These are phyloP conservation scores for Apodemia duryi DNA, from an alignment of 2,888 invertebrate genomes.

Conservation along the genomic window DNA sequence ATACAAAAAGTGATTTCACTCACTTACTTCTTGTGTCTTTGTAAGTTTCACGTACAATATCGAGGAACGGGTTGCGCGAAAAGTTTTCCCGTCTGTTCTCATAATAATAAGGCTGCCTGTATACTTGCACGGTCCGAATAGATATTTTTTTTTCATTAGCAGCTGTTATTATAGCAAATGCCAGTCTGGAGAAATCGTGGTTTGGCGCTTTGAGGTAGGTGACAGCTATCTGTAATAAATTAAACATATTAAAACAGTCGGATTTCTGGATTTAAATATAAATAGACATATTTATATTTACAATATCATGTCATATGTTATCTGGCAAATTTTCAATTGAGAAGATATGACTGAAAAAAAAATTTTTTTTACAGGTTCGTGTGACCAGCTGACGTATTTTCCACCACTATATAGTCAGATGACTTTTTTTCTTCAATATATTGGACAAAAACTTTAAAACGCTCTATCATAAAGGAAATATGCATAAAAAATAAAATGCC, in stretches of 20 bases:
- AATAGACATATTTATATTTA: neutral
- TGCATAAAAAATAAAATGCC: too few relatives aligned
- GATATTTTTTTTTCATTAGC: slow-evolving; percentile 85
- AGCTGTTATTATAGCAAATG: slow-evolving; percentile 86
- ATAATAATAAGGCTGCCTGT: slow-evolving; percentile 82
- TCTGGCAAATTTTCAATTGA: too few relatives aligned
- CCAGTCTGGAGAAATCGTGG: slow-evolving; percentile 87
- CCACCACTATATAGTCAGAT: too few relatives aligned
- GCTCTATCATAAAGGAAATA: too few relatives aligned
- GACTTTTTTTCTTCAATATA: too few relatives aligned
- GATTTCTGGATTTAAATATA: neutral
- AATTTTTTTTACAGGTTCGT: too few relatives aligned
- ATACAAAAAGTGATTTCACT: neutral
- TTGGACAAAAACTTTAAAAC: too few relatives aligned
- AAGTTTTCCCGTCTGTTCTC: slow-evolving; percentile 82
- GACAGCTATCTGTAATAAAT: slow-evolving; percentile 84
- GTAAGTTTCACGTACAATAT: slow-evolving; percentile 89
- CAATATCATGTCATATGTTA: too few relatives aligned
- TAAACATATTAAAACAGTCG: neutral
- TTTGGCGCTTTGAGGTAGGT: slow-evolving; percentile 89
- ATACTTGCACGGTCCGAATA: slow-evolving; percentile 78
- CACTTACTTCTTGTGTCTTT: slow-evolving; percentile 92
- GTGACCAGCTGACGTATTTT: too few relatives aligned
- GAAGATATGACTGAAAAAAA: too few relatives aligned
- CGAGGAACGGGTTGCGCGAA: slow-evolving; percentile 90